phyloP scores from a whole-genome alignment of 2,113 vertebrate species.

The Rhagologus leucostigma region DNA sequence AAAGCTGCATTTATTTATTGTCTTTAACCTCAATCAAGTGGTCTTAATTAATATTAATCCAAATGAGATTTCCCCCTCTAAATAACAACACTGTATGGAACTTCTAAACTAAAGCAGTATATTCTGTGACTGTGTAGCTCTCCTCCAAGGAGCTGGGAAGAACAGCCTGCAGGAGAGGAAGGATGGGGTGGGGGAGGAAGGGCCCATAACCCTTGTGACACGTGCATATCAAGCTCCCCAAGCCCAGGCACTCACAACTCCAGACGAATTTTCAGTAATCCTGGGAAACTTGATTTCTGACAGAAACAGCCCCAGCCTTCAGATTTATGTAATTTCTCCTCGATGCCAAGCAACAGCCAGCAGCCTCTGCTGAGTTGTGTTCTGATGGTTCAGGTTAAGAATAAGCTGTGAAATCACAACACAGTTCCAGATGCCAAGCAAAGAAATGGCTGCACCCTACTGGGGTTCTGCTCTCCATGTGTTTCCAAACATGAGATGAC shows the following conservation, averaged over 20 bases:
- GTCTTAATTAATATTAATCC: background rate
- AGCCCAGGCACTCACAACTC: fast-evolving
- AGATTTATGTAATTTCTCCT: background rate
- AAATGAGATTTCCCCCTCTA: background rate
- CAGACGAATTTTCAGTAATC: background rate
- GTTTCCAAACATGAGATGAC: background rate
- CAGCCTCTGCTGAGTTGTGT: background rate
- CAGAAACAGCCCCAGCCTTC: background rate
- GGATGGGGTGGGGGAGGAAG: background rate
- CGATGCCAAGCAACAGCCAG: background rate
- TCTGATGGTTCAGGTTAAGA: background rate
- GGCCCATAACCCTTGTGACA: background rate
- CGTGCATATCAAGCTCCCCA: fast-evolving
- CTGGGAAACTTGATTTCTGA: background rate
- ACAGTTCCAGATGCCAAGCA: background rate
- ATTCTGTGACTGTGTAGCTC: background rate
- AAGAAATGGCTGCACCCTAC: background rate
- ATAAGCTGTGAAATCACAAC: background rate
- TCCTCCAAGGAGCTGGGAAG: background rate
- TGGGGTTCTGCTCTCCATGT: background rate
- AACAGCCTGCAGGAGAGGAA: background rate
- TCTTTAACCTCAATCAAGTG: background rate
- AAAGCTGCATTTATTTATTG: background rate
- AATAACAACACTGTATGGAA: background rate
- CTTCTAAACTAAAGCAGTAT: background rate